Conservation (phyloP, 2,888 invertebrate genomes). For the Disparrhopalites patrizii region DNA sequence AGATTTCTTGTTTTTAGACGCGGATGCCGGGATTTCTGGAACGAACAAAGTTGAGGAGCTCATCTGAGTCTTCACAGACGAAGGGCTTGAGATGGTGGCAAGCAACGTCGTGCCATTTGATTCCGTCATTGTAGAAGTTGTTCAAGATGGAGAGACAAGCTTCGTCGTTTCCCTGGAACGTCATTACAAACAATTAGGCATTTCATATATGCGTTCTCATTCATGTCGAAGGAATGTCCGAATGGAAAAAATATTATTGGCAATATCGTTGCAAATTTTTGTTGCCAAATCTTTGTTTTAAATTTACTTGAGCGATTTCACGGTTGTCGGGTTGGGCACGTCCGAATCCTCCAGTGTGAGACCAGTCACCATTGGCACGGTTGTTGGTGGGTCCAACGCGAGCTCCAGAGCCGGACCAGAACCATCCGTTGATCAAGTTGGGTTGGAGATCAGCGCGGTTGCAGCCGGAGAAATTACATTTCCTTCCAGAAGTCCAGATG, state of each 20-base stretch:
- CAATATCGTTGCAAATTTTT: not conserved
- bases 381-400: slow-evolving; percentile 82
- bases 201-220: not conserved
- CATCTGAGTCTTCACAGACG: slow-evolving; percentile 85
- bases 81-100: slow-evolving; percentile 91
- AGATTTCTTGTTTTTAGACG: slow-evolving; percentile 15
- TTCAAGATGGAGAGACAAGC: slow-evolving; percentile 82
- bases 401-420: slow-evolving; percentile 86
- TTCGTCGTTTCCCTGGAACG: slow-evolving; percentile 66
- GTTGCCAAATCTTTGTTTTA: not conserved
- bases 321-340: slow-evolving; percentile 83
- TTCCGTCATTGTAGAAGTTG: slow-evolving; percentile 89
- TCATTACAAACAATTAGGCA: not conserved
- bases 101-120: slow-evolving; percentile 90
- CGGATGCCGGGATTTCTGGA: slow-evolving; percentile 69
- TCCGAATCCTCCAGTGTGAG: slow-evolving; percentile 86
- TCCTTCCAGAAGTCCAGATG: slow-evolving; percentile 88
- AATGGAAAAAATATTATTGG: not conserved
- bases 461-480: slow-evolving; percentile 90
- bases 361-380: slow-evolving; percentile 87
- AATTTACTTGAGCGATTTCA: slow-evolving; percentile 55
- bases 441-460: slow-evolving; percentile 73
- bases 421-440: slow-evolving; percentile 81
- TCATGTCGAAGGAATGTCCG: not conserved
- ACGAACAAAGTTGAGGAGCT: slow-evolving; percentile 77